Percentiles rank a stretch among this genome's conserved stretches.
These are phyloP conservation scores for Ceriagrion tenellum DNA, from an alignment of 2,888 invertebrate genomes.

Conservation along the genomic window DNA sequence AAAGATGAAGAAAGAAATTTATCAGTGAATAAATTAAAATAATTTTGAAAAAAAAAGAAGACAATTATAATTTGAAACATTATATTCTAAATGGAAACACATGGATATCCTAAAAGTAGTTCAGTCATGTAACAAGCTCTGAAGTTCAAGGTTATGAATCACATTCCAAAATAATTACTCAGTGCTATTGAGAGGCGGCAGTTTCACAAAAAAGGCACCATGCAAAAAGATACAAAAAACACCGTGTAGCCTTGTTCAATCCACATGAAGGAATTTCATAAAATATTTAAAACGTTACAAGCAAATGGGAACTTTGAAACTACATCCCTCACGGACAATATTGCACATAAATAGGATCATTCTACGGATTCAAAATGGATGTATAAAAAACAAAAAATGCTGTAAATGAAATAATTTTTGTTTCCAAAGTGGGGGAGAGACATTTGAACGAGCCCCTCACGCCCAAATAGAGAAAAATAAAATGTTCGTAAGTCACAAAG, in stretches of 20 bases:
- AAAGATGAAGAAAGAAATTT: neutral
- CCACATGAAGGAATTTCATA: slow-evolving; percentile 46
- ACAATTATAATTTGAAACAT: neutral
- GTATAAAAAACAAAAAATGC: slow-evolving; percentile 3
- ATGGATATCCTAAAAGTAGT: too few relatives aligned
- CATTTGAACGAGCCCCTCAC: neutral
- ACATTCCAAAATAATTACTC: neutral
- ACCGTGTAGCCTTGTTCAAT: neutral
- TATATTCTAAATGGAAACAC: neutral
- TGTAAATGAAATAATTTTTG: neutral
- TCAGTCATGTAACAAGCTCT: neutral
- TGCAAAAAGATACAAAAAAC: neutral
- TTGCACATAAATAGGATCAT: slow-evolving; percentile 35
- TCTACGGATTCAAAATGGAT: neutral
- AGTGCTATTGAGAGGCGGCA: neutral
- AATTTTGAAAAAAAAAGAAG: neutral
- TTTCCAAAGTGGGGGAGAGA: neutral
- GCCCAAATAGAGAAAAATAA: neutral
- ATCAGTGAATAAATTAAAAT: neutral
- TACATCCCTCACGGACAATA: slow-evolving; percentile 32
- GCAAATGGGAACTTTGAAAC: slow-evolving; percentile 39
- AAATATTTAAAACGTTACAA: slow-evolving; percentile 44
- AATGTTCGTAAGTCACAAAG: slow-evolving; percentile 31
- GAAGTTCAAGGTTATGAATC: neutral
- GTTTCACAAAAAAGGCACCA: neutral